Conservation (phyloP, 2,888 invertebrate species). For the Silvanus unidentatus region DNA sequence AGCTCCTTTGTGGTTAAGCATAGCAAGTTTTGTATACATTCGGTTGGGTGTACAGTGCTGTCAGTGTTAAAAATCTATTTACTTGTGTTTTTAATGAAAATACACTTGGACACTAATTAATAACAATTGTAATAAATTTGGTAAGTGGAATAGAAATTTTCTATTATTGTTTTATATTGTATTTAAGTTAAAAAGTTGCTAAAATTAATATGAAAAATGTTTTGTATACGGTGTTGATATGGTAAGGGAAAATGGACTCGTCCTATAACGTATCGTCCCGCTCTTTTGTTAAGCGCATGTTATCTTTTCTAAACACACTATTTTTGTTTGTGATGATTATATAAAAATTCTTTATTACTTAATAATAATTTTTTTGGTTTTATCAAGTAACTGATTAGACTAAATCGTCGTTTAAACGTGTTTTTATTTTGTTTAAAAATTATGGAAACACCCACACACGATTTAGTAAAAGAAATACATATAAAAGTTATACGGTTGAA, state of each 20-base stretch:
- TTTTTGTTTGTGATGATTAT: not conserved
- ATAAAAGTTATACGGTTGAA: not conserved
- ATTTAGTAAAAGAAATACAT: not conserved
- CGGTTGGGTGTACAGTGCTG: slow-evolving; percentile 46
- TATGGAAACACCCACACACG: not conserved
- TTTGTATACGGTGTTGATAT: slow-evolving; percentile 25
- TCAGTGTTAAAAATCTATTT: slow-evolving; percentile 42
- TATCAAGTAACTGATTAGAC: not conserved
- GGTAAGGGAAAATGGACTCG: slow-evolving; percentile 39
- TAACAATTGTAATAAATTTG: slow-evolving; percentile 60
- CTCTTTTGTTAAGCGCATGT: slow-evolving; percentile 43
- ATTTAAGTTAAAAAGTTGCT: slow-evolving; percentile 43
- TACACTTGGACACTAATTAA: slow-evolving; percentile 61
- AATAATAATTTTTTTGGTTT: too few species aligned
- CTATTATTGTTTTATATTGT: slow-evolving; percentile 24
- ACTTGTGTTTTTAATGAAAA: slow-evolving; percentile 67
- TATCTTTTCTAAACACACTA: slow-evolving; percentile 22
- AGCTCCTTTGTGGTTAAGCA: slow-evolving; percentile 40
- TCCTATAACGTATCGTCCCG: slow-evolving; percentile 41
- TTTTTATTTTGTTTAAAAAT: slow-evolving; percentile 12
- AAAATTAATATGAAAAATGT: slow-evolving; percentile 23
- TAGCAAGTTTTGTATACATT: slow-evolving; percentile 47
- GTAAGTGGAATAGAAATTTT: slow-evolving; percentile 51
- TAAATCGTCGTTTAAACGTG: too few species aligned
- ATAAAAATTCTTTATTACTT: too few species aligned